A percentile compares a stretch with the other conserved stretches of the same genome.
Evolutionary conservation across 2,888 invertebrate species (phyloP).

Genomic region (Eupithecia inturbata): DNA sequence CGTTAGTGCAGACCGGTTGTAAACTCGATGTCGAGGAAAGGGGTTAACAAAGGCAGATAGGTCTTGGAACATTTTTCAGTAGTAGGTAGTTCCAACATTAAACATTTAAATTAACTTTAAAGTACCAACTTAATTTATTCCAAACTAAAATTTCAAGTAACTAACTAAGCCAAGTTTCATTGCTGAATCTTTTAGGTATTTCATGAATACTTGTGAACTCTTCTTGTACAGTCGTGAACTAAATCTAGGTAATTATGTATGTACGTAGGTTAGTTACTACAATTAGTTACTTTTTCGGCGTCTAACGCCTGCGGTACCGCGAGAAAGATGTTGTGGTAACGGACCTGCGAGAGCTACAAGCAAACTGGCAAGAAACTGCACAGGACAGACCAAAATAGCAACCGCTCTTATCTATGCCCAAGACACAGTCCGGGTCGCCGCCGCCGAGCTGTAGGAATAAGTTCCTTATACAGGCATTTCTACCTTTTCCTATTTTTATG

Average conservation of each 20-base stretch:
- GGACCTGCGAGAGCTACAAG: not conserved
- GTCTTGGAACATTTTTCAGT: slow-evolving; percentile 14
- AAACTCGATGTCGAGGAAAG: slow-evolving; percentile 57
- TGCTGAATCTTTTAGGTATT: not conserved
- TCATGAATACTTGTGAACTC: not conserved
- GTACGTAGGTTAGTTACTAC: not conserved
- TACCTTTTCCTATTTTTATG: slow-evolving; percentile 23
- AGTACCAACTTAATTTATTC: not conserved
- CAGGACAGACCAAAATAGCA: not conserved
- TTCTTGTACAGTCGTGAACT: not conserved
- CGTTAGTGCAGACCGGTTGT: slow-evolving; percentile 60
- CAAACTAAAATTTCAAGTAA: not conserved
- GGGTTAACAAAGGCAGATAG: slow-evolving; percentile 51
- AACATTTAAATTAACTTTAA: not conserved
- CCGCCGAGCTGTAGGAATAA: not conserved
- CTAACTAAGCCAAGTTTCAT: not conserved
- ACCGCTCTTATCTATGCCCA: not conserved
- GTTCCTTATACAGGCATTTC: slow-evolving; percentile 20
- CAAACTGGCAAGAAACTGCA: not conserved
- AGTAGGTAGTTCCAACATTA: not conserved
- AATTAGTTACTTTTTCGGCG: not conserved
- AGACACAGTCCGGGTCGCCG: not conserved
- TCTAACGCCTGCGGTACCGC: not conserved
- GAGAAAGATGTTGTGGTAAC: not conserved
- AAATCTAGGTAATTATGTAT: not conserved